Percentiles rank a stretch among this genome's conserved stretches.
phyloP scores from a whole-genome alignment of 2,113 vertebrate species.

The Elaphurus davidianus region DNA sequence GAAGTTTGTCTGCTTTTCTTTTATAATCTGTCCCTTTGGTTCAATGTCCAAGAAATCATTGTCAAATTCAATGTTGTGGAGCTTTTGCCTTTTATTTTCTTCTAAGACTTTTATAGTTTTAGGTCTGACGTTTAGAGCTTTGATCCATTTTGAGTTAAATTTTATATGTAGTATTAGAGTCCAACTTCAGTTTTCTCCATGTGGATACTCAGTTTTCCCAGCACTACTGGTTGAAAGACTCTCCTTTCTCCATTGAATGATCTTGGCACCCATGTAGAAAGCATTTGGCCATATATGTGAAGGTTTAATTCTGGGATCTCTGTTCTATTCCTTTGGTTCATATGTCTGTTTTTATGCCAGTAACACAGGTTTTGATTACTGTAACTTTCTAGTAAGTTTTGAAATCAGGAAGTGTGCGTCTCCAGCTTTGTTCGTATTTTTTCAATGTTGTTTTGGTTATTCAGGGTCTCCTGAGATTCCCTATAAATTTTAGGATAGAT shows the following conservation, averaged over 20 bases:
- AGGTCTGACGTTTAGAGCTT: background rate
- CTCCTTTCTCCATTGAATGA: background rate
- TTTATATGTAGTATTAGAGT: background rate
- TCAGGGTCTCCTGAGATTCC: background rate
- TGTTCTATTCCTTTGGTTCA: background rate
- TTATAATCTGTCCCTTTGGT: background rate
- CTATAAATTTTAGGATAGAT: background rate
- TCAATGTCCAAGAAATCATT: background rate
- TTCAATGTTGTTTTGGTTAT: background rate
- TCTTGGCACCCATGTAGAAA: background rate
- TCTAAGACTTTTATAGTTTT: background rate
- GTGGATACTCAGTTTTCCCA: background rate
- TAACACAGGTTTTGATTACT: background rate
- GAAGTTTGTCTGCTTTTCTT: background rate
- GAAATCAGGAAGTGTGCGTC: background rate
- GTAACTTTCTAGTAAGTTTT: conserved; percentile 15
- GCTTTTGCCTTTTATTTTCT: background rate
- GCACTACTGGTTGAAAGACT: background rate
- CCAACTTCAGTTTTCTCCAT: background rate
- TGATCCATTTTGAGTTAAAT: background rate
- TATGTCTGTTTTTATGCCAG: background rate
- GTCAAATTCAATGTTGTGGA: background rate
- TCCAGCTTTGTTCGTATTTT: background rate
- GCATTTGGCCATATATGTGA: background rate
- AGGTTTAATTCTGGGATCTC: background rate